These are phyloP conservation scores for Ceramica pisi DNA, from an alignment of 2,888 invertebrate species.

Conservation along the genomic window DNA sequence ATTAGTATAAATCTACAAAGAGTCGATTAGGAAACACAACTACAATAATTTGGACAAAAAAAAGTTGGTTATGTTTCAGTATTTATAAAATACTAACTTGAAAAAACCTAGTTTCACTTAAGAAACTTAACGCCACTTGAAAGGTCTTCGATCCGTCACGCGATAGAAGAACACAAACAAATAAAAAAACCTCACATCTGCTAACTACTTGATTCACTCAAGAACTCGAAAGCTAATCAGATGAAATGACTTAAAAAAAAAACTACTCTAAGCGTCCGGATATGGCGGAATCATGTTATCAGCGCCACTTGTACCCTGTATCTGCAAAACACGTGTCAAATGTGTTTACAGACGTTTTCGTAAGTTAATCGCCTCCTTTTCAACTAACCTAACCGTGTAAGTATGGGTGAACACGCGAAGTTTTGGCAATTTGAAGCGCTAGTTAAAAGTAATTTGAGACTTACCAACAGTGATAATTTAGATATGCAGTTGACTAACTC, in stretches of 20 bases:
- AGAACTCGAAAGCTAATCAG: conserved; percentile 73
- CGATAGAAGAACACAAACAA: conserved; percentile 41
- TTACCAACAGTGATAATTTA: conserved; percentile 28
- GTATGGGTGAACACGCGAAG: conserved; percentile 70
- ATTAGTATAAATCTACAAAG: not conserved
- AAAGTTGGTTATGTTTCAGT: not conserved
- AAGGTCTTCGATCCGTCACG: conserved; percentile 52
- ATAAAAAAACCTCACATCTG: conserved; percentile 53
- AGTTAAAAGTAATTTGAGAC: conserved; percentile 46
- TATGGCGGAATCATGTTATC: conserved; percentile 81
- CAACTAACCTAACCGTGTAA: conserved; percentile 68
- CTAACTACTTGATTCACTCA: conserved; percentile 67
- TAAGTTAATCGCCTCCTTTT: conserved; percentile 78
- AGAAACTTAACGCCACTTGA: conserved; percentile 25
- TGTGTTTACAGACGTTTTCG: conserved; percentile 81
- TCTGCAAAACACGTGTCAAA: conserved; percentile 84
- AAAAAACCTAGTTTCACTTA: conserved; percentile 18
- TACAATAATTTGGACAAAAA: not conserved
- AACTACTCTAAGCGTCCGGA: conserved; percentile 71
- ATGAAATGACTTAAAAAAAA: conserved; percentile 72
- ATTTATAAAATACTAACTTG: not conserved
- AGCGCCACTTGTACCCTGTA: conserved; percentile 76
- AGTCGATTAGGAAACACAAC: not conserved
- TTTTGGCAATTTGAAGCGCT: conserved; percentile 47
- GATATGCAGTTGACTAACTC: conserved; percentile 22